A percentile compares a stretch with the other conserved stretches of the same genome.
Conservation (phyloP, 2,888 invertebrate species). For the Dolichopus griseipennis region DNA sequence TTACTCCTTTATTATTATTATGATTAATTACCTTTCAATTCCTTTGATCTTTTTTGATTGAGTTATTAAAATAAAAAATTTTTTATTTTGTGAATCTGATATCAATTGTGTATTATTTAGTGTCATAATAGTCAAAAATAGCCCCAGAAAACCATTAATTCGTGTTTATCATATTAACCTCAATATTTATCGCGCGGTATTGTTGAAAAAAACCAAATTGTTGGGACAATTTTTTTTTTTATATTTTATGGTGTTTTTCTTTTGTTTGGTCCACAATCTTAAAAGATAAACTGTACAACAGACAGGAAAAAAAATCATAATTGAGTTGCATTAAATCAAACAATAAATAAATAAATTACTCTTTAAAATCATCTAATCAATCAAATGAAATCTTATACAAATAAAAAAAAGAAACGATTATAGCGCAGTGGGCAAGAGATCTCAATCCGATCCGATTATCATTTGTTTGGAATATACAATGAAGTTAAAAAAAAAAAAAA, state of each 20-base stretch:
- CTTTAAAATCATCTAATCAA: background rate
- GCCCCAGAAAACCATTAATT: background rate
- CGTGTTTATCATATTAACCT: constrained; percentile 6
- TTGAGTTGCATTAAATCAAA: background rate
- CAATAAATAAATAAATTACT: background rate
- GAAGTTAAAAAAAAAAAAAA: background rate
- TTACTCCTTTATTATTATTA: background rate
- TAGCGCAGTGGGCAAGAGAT: constrained; percentile 2
- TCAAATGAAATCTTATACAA: background rate
- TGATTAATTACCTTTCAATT: background rate
- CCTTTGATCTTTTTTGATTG: background rate
- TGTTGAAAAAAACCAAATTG: background rate
- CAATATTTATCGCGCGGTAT: background rate
- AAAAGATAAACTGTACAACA: background rate
- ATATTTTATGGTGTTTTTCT: no score
- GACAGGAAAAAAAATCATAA: background rate
- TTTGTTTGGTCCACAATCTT: no score
- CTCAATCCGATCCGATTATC: background rate
- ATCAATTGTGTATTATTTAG: background rate
- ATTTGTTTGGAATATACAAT: background rate
- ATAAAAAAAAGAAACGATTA: background rate
- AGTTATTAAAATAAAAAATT: background rate
- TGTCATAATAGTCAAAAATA: background rate
- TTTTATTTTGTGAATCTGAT: no score
- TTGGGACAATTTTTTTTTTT: background rate